Percentiles rank a stretch among this genome's conserved stretches.
Evolutionary conservation across 2,113 vertebrate genomes (phyloP).

Genomic region (Otolemur garnettii): DNA sequence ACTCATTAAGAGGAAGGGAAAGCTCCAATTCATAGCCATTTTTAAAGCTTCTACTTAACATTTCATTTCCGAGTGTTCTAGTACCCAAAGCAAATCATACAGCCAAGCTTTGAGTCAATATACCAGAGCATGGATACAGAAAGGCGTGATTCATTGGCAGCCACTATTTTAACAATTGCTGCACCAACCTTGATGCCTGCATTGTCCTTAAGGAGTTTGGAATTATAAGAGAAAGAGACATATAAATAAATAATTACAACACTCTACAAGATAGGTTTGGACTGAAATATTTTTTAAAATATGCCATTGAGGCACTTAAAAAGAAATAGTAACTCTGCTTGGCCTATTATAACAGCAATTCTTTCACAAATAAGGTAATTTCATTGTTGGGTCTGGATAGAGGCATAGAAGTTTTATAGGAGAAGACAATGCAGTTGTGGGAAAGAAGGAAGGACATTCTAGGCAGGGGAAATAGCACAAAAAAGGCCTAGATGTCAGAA

Average conservation of each 20-base stretch:
- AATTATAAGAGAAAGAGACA: not conserved
- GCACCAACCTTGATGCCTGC: not conserved
- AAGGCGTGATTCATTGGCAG: not conserved
- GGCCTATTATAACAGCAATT: not conserved
- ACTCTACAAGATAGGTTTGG: not conserved
- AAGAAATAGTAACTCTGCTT: not conserved
- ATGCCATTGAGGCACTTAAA: not conserved
- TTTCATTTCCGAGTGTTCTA: not conserved
- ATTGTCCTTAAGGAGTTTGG: constrained; percentile 1
- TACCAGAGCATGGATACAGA: not conserved
- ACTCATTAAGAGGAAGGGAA: not conserved
- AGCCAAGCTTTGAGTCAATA: not conserved
- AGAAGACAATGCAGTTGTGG: not conserved
- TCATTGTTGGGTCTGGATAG: not conserved
- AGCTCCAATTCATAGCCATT: not conserved
- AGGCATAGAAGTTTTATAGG: not conserved
- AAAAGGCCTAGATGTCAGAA: not conserved
- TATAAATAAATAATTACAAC: not conserved
- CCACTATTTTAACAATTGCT: not conserved
- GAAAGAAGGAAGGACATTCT: not conserved
- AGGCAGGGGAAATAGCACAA: not conserved
- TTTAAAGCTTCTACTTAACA: not conserved
- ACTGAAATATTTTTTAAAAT: not conserved
- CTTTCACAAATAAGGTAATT: not conserved
- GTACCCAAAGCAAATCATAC: not conserved